A percentile compares a stretch with the other conserved stretches of the same genome.
Conservation (phyloP, 2,113 vertebrate genomes). For the Thalassarche chlororhynchos region DNA sequence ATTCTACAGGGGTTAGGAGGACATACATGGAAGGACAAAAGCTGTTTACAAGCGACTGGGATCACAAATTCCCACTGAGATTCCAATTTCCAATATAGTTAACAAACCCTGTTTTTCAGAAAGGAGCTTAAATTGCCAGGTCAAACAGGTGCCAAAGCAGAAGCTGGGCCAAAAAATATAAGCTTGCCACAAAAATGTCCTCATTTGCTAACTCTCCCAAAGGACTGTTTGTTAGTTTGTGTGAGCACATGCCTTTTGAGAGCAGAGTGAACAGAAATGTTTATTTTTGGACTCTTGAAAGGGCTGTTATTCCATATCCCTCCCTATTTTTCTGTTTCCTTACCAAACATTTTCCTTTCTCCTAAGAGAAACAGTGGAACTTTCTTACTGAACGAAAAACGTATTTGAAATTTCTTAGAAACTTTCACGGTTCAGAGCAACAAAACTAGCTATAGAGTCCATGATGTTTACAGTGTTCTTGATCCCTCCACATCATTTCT, state of each 20-base stretch:
- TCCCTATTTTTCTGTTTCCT: not conserved
- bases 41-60: not conserved
- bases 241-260: not conserved
- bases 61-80: not conserved
- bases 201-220: not conserved
- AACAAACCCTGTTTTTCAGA: not conserved
- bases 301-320: not conserved
- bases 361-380: not conserved
- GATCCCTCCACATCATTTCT: not conserved
- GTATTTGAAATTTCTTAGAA: not conserved
- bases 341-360: not conserved
- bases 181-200: not conserved
- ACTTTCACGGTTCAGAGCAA: not conserved
- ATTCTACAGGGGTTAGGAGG: not conserved
- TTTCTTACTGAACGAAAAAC: not conserved
- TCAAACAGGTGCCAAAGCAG: not conserved
- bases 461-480: not conserved
- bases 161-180: not conserved
- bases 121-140: not conserved
- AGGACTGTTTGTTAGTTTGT: not conserved
- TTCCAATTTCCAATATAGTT: not conserved
- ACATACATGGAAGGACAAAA: not conserved
- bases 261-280: not conserved
- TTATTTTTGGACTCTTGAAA: not conserved
- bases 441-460: not conserved